Evolutionary conservation across 2,797 vertebrate genomes (phyloP), one percentile per base, ranked within the genome.

Genomic region (Phrynocephalus forsythii): DNA sequence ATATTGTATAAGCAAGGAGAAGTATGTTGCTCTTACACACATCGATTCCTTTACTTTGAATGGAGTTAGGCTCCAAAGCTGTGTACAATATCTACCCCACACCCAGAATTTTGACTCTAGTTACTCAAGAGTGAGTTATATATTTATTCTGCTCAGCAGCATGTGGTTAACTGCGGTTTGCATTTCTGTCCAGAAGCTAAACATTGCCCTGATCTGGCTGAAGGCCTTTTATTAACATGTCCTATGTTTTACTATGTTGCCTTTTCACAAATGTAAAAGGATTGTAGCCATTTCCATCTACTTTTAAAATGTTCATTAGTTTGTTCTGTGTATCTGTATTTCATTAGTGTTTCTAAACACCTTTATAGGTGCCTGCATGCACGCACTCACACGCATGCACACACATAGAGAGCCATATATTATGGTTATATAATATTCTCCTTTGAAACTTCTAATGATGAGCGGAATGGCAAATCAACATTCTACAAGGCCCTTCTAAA

Each of bases 11-110:
- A 71, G 69, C 66, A 18, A 33, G n/a, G 48, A 90, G 87, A 63
- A 33, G 75, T 16, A 84, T 15, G 52, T 90, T 83, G 89, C 76
- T 73, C 76, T 79, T 83, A 5, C 1, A 60, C 6, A 86, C n/a
- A 66, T 13, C 8, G 28, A 44, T 84, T 1, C 20, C 16, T 71
- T 84, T 73, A 11, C 38, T 24, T 60, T 28, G n/a, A 79, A 8
- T 22, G 24, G 6, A 63, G 28, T 26, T 33, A 84, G 38, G 18
- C 11, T 11, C 10, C 38, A 48, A 48, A 24, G 30, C 24, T 66
- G 15, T 7, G 28, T 66, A 20, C 44, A 79, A 66, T 15, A 38
- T 52, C 52, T 26, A 10, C 1, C 24, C 33, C 15, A 28, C n/a
- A 50, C 5, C 60, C 10, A 77, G 28, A 69, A 16, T 44, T 9